Evolutionary conservation across 1,140 invertebrate genomes (phyloP).

Genomic region (Aphis craccivora): DNA sequence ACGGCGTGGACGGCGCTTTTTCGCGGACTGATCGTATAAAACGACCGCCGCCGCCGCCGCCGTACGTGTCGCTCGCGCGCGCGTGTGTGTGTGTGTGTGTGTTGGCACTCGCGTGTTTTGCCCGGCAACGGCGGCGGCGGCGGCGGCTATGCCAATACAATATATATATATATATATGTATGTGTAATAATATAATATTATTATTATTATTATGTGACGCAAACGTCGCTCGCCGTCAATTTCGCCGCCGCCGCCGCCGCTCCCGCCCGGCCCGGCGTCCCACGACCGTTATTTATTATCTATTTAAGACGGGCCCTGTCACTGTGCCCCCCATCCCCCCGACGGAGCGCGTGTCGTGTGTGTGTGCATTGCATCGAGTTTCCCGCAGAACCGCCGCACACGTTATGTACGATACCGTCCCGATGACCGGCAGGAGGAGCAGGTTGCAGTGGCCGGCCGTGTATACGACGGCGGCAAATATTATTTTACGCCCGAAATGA

Average conservation of each 20-base stretch:
- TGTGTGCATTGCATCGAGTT: neutral
- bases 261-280: neutral
- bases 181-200: neutral
- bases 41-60: neutral
- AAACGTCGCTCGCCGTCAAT: neutral
- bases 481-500: neutral
- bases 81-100: conserved; percentile 22
- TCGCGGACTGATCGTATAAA: neutral
- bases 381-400: neutral
- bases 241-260: neutral
- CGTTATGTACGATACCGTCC: neutral
- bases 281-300: conserved; percentile 17
- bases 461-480: neutral
- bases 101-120: conserved; percentile 43
- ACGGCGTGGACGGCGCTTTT: neutral
- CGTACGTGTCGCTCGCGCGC: neutral
- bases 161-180: neutral
- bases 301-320: neutral
- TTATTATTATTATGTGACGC: neutral
- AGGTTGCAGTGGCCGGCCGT: too few relatives aligned
- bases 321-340: too few relatives aligned
- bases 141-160: conserved; percentile 7
- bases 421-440: too few relatives aligned
- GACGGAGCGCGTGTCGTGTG: neutral
- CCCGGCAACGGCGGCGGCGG: conserved; percentile 5